Evolutionary conservation across 2,797 vertebrate species (phyloP), one percentile per base, ranked within the genome.

Genomic region (Thaleichthys pacificus): DNA sequence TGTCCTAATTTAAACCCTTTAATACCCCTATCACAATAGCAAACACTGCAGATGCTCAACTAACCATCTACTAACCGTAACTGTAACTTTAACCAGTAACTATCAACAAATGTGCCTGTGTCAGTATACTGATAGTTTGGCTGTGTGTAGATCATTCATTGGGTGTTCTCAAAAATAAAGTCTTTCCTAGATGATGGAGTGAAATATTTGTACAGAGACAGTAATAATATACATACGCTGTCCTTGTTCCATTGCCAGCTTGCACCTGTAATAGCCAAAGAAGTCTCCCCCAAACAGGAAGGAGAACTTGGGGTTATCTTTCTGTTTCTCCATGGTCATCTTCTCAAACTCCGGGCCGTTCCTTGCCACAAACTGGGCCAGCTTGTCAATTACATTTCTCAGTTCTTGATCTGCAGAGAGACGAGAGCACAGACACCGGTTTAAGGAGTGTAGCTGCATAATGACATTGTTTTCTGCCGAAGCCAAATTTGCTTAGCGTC

Each of bases 241-340:
- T 84, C 97, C 97, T 85, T 99, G 96, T 84, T 97, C 97, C 87
- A 97, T 91, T 3, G 95, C 92, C 81, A 99, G 93, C 87, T 96
- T 99, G 92, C 95, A 98, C 87, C 97, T 97, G 94, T 99, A 99
- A 92, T 99, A 99, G 84, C 93, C 95, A 77, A 97, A 99, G 88
- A 95, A 98, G 12, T 99, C 97, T n/a, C 97, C 97, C 6, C 97
- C 97, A 64, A 99, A 98, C 17, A 99, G 94, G 74, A 99, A 99
- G 12, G 97, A 98, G 86, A 99, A 99, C 77, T 99, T 99, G 0
- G 93, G 95, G 79, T 99, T 99, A 85, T 99, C 97, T 84, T 98
- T 98, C 91, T 99, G 97, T 84, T 99, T 99, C 89, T 98, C 97
- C 97, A 98, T 99, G 2, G 97, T 99, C 97, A 99, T 99, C 89